phyloP scores from a whole-genome alignment of 2,888 invertebrate species.

The Lymantria monacha region DNA sequence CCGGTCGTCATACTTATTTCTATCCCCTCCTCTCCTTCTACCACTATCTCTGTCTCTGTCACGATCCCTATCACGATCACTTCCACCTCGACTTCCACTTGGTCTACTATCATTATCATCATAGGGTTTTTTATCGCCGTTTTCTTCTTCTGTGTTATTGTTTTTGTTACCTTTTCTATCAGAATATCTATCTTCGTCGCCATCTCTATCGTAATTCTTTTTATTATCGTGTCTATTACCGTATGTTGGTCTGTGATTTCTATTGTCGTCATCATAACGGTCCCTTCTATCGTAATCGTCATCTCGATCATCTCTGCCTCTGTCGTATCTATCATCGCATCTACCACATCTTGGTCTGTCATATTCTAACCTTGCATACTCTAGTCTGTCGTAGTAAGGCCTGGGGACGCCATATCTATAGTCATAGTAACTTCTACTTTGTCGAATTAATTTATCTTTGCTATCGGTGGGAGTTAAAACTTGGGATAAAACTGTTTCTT shows the following conservation, averaged over 20 bases:
- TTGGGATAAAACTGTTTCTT: slow-evolving; percentile 57
- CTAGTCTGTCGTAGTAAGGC: slow-evolving; percentile 53
- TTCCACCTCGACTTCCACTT: slow-evolving; percentile 46
- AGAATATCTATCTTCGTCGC: slow-evolving; percentile 52
- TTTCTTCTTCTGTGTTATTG: slow-evolving; percentile 61
- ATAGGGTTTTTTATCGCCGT: slow-evolving; percentile 49
- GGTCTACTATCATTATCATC: slow-evolving; percentile 54
- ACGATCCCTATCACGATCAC: slow-evolving; percentile 53
- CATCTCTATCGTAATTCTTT: slow-evolving; percentile 37
- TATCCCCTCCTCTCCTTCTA: slow-evolving; percentile 36
- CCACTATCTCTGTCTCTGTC: slow-evolving; percentile 53
- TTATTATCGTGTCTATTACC: slow-evolving; percentile 61
- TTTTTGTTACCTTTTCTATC: slow-evolving; percentile 48
- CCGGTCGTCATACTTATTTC: slow-evolving; percentile 59
- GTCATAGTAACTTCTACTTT: slow-evolving; percentile 67
- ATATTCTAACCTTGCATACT: slow-evolving; percentile 39
- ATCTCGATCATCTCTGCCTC: slow-evolving; percentile 43
- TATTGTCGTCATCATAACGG: slow-evolving; percentile 42
- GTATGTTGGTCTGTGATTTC: slow-evolving; percentile 58
- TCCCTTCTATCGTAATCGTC: slow-evolving; percentile 47
- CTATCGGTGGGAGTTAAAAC: slow-evolving; percentile 40
- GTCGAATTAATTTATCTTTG: slow-evolving; percentile 48
- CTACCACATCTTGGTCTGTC: slow-evolving; percentile 62
- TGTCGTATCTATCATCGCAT: slow-evolving; percentile 49
- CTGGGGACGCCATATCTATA: slow-evolving; percentile 55